phyloP scores from a whole-genome alignment of 2,888 invertebrate genomes.

The Microplitis manilae region DNA sequence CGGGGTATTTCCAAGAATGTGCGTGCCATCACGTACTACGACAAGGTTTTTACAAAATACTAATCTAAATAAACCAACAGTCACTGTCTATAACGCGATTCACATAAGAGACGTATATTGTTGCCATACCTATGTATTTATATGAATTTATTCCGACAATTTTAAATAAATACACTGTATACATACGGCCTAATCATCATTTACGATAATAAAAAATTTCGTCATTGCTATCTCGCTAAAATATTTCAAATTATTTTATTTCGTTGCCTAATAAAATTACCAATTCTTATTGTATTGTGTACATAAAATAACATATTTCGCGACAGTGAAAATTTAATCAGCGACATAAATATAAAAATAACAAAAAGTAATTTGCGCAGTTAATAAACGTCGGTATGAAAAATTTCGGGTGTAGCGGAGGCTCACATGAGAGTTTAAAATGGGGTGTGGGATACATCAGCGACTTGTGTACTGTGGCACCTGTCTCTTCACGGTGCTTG shows the following conservation, averaged over 20 bases:
- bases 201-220: not conserved
- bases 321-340: constrained; percentile 8
- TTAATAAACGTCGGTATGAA: constrained; percentile 59
- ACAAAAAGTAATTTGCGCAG: constrained; percentile 23
- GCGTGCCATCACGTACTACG: constrained; percentile 64
- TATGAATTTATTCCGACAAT: not conserved
- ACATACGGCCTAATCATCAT: constrained; percentile 1
- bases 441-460: constrained; percentile 11
- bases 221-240: not conserved
- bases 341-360: not conserved
- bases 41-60: constrained; percentile 60
- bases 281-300: not conserved
- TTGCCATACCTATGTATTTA: not conserved
- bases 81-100: not conserved
- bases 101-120: not conserved
- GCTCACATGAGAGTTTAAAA: constrained; percentile 11
- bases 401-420: constrained; percentile 56
- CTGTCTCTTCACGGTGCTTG: constrained; percentile 65
- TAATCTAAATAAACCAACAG: constrained; percentile 61
- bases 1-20: constrained; percentile 45
- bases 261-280: not conserved
- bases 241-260: not conserved
- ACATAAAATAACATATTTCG: not conserved
- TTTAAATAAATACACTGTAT: not conserved
- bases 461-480: constrained; percentile 53